Percentiles rank a stretch among this genome's conserved stretches.
phyloP scores from a whole-genome alignment of 2,113 vertebrate genomes.

The Oreochromis aureus region DNA sequence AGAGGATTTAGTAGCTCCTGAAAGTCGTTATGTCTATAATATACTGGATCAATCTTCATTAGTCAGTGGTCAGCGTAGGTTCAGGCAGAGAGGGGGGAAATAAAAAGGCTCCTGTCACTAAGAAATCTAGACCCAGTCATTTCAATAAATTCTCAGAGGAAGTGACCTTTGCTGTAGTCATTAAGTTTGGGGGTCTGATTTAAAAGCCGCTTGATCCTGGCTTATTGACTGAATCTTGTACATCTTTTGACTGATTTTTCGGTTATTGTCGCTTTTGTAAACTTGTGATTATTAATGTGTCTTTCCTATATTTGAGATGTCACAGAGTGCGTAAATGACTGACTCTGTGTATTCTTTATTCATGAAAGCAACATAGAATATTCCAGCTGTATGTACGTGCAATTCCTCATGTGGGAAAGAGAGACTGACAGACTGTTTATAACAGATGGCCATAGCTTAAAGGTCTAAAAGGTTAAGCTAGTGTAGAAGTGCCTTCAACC shows the following conservation, averaged over 20 bases:
- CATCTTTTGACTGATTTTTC: constrained; percentile 7
- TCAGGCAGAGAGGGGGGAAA: constrained; percentile 1
- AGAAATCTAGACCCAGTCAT: constrained; percentile 34
- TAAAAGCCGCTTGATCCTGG: not conserved
- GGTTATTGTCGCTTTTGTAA: not conserved
- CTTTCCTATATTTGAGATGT: not conserved
- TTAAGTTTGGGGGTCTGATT: constrained; percentile 4
- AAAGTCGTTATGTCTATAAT: constrained; percentile 42
- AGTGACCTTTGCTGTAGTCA: constrained; percentile 57
- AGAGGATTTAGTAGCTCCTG: constrained; percentile 37
- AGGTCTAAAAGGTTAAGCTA: not conserved
- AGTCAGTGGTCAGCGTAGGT: constrained; percentile 40
- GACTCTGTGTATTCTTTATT: not conserved
- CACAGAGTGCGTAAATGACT: not conserved
- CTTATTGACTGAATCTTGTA: constrained; percentile 31
- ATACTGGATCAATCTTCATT: constrained; percentile 57
- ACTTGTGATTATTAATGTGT: not conserved
- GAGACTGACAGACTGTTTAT: not conserved
- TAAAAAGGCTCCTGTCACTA: constrained; percentile 38
- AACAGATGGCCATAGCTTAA: not conserved
- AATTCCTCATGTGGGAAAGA: not conserved
- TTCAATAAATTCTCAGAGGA: constrained; percentile 34
- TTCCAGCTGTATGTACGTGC: not conserved
- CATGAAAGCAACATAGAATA: not conserved
- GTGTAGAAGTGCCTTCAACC: not conserved